Conservation (phyloP, 2,113 vertebrate genomes). For the Grus americana region DNA sequence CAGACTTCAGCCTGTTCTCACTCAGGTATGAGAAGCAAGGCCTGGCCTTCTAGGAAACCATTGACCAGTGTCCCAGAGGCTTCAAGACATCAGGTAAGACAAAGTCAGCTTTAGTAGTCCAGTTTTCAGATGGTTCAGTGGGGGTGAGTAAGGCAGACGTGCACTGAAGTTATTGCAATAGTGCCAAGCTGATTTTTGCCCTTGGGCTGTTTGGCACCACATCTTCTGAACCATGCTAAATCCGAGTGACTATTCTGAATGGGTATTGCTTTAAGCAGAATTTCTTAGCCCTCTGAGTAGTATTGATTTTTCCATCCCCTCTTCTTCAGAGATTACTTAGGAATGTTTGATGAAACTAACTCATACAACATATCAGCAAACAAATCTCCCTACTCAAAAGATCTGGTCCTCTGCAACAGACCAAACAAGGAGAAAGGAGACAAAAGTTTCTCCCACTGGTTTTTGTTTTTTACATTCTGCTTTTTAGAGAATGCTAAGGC, state of each 20-base stretch:
- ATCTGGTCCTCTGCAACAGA: not conserved
- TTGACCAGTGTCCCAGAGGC: not conserved
- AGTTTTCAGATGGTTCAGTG: not conserved
- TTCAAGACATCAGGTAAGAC: not conserved
- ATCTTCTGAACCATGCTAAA: not conserved
- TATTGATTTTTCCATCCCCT: not conserved
- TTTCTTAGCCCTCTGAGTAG: not conserved
- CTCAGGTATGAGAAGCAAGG: not conserved
- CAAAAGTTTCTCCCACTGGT: not conserved
- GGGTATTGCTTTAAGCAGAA: not conserved
- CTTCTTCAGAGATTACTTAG: not conserved
- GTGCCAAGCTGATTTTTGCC: not conserved
- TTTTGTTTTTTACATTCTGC: not conserved
- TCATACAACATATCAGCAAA: not conserved
- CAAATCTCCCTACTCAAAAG: not conserved
- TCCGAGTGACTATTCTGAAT: not conserved
- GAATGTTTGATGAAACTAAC: not conserved
- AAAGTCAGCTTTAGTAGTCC: not conserved
- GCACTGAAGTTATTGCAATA: not conserved
- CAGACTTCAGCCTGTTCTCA: not conserved
- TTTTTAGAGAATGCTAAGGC: not conserved
- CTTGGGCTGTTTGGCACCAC: not conserved
- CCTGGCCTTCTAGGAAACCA: not conserved
- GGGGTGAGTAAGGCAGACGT: not conserved
- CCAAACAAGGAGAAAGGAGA: not conserved